Percentiles rank a stretch among this genome's conserved stretches.
These are phyloP conservation scores for Craniophora ligustri DNA, from an alignment of 2,888 invertebrate genomes.

Conservation along the genomic window DNA sequence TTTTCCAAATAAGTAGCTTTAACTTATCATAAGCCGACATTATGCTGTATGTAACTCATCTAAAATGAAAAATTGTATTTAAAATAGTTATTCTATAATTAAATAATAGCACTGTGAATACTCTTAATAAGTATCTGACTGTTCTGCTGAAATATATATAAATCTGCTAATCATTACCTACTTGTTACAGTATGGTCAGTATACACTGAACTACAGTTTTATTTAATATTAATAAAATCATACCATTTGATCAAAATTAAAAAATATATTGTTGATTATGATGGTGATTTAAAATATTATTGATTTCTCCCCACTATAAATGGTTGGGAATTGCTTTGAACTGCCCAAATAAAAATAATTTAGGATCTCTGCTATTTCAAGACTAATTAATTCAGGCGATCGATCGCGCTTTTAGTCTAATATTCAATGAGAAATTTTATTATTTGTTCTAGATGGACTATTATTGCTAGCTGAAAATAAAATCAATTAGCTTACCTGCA, in stretches of 20 bases:
- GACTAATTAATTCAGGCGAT: slow-evolving; percentile 8
- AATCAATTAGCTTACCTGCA: slow-evolving; percentile 19
- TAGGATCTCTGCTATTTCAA: slow-evolving; percentile 2
- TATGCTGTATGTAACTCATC: slow-evolving; percentile 50
- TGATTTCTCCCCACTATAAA: neutral
- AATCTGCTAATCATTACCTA: no score
- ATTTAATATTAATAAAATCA: no score
- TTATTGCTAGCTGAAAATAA: no score
- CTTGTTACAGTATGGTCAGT: no score
- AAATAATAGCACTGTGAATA: neutral
- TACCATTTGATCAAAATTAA: no score
- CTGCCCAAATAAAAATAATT: neutral
- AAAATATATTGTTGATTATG: no score
- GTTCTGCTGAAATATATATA: no score
- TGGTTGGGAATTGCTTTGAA: neutral
- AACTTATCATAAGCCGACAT: slow-evolving; percentile 89
- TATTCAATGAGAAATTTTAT: slow-evolving; percentile 10
- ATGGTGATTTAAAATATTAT: neutral
- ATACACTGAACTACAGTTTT: no score
- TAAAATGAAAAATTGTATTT: slow-evolving; percentile 31
- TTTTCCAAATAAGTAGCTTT: slow-evolving; percentile 94
- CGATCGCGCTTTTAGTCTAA: neutral
- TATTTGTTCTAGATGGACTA: slow-evolving; percentile 19
- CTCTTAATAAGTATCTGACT: no score
- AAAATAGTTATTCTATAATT: neutral